Conservation (phyloP, 2,797 vertebrate species). For the Enteromius treurensis region DNA sequence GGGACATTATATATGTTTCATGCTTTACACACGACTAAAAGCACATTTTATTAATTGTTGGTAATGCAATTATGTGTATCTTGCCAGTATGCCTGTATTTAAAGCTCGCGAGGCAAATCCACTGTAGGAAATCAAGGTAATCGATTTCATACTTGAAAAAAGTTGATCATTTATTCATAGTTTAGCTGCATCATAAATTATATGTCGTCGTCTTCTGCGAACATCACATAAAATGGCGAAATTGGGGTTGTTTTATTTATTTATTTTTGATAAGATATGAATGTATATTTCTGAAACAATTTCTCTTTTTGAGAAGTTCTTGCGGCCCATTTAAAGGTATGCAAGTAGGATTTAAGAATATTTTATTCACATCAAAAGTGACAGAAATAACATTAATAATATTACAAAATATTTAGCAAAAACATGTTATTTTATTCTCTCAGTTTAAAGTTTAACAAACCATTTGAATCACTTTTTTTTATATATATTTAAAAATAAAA, state of each 20-base stretch:
- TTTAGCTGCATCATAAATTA: slow-evolving; percentile 51
- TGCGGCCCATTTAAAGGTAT: background rate
- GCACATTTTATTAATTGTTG: slow-evolving; percentile 72
- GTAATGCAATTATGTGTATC: slow-evolving; percentile 77
- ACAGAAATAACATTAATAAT: background rate
- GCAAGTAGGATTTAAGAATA: background rate
- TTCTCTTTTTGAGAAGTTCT: background rate
- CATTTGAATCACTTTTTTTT: background rate
- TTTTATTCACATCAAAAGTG: background rate
- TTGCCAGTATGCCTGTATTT: slow-evolving; percentile 60
- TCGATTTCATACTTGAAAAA: slow-evolving; percentile 56
- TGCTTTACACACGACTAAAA: slow-evolving; percentile 69
- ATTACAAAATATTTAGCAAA: background rate
- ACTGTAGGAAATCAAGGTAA: slow-evolving; percentile 55
- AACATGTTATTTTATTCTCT: background rate
- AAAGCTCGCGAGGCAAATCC: slow-evolving; percentile 54
- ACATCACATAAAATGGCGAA: background rate
- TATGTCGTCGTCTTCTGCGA: slow-evolving; percentile 21
- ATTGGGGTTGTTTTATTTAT: slow-evolving; percentile 36
- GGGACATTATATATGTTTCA: slow-evolving; percentile 63
- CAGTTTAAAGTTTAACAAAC: background rate
- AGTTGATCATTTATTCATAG: slow-evolving; percentile 54
- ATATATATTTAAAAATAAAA: no score
- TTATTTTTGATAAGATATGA: background rate
- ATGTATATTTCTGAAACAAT: background rate